These are phyloP conservation scores for Exocentrus adspersus DNA, from an alignment of 2,888 invertebrate species.

Conservation along the genomic window DNA sequence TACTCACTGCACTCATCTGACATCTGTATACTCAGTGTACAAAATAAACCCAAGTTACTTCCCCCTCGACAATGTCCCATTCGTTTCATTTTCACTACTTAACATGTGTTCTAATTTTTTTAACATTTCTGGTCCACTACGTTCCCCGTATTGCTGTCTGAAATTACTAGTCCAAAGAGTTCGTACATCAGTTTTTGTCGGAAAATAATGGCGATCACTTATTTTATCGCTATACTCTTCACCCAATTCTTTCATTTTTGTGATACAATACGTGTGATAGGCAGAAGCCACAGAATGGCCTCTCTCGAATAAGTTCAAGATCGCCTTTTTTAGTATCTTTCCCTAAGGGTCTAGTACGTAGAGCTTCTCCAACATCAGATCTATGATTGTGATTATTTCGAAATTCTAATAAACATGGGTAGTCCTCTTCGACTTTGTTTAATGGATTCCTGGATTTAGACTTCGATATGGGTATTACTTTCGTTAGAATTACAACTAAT, in stretches of 20 bases:
- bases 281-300: slow-evolving; percentile 26
- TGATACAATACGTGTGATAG: no score
- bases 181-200: slow-evolving; percentile 35
- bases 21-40: no score
- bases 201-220: slow-evolving; percentile 33
- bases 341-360: not conserved
- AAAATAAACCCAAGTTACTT: no score
- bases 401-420: slow-evolving; percentile 9
- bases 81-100: slow-evolving; percentile 24
- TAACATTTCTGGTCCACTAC: slow-evolving; percentile 13
- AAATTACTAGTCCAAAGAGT: slow-evolving; percentile 32
- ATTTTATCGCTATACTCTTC: slow-evolving; percentile 8
- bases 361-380: not conserved
- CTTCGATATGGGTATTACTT: no score
- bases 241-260: slow-evolving; percentile 17
- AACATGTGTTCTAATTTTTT: slow-evolving; percentile 32
- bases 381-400: slow-evolving; percentile 5
- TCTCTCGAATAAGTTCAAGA: slow-evolving; percentile 14
- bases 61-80: slow-evolving; percentile 49
- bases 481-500: no score
- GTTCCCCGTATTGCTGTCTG: slow-evolving; percentile 27
- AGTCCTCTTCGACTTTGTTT: no score
- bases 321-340: not conserved
- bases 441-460: no score
- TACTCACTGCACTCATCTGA: no score